Evolutionary conservation across 30 jellyfish, hydroid and myxozoan genomes (phyloP).

Genomic region (Cassiopea xamachana): DNA sequence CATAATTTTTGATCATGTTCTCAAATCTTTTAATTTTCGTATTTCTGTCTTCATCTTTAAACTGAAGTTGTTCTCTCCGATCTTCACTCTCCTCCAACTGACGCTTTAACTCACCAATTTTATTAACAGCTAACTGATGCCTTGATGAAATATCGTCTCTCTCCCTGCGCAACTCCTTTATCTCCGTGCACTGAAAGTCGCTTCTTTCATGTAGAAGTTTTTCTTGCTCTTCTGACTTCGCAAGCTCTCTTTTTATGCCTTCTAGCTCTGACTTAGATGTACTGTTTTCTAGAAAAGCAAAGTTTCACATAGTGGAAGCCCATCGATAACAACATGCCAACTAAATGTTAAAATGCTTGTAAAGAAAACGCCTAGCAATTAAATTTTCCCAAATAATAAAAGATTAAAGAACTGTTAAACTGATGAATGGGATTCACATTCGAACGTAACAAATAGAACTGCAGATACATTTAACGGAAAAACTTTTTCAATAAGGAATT

Average conservation of each 20-base stretch:
- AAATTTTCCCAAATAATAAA: too few relatives aligned
- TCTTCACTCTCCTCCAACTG: conserved; percentile 70
- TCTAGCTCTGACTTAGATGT: conserved; percentile 22
- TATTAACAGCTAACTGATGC: background rate
- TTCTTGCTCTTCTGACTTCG: conserved; percentile 67
- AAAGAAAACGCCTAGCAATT: too few relatives aligned
- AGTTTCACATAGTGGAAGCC: too few relatives aligned
- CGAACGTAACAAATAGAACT: too few relatives aligned
- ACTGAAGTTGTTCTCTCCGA: conserved; percentile 63
- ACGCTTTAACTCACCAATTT: conserved; percentile 35
- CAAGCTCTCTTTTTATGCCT: conserved; percentile 52
- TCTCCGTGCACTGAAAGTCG: conserved; percentile 53
- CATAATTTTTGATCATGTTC: conserved; percentile 60
- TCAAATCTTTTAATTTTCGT: conserved; percentile 51
- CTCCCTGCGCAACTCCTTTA: conserved; percentile 49
- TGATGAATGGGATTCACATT: too few relatives aligned
- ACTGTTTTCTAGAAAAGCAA: conserved; percentile 32
- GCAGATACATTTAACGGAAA: too few relatives aligned
- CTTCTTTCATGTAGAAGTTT: conserved; percentile 56
- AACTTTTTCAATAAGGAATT: too few relatives aligned
- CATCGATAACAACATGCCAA: too few relatives aligned
- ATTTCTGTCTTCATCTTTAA: conserved; percentile 65
- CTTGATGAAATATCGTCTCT: conserved; percentile 28
- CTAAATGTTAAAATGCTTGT: too few relatives aligned
- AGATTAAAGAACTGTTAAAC: too few relatives aligned